Evolutionary conservation across 2,113 vertebrate species (phyloP), one percentile per base, ranked within the genome.

Genomic region (Lanius ludovicianus): DNA sequence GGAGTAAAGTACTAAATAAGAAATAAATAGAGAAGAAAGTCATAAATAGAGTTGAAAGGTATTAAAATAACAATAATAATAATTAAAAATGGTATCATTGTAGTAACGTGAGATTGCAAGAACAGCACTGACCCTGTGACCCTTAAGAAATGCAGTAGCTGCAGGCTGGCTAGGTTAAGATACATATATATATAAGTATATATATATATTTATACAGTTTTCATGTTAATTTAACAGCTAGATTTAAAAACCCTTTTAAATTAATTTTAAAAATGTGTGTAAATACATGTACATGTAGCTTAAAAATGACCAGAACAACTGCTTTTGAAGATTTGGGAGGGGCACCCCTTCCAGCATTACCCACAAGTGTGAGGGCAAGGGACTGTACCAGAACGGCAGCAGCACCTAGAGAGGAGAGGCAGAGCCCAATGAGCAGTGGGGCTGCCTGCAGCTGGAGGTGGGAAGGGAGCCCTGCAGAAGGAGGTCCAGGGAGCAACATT

Each of bases 21-120:
- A 91, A 94, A 96, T 95, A 96, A 95, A 96, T 95, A 96, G 90
- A 93, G 59, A 83, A 93, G 75, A 74, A 88, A 92, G 90, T 83
- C 82, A 95, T 96, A 96, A 96, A 93, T 92, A 94, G 90, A 77
- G 21, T n/a, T 69, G 63, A 76, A 96, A 88, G 55, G 49, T 73
- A 73, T 91, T 94, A 78, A 94, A 93, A 94, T 89, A 93, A 89
- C 68, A 75, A 89, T 30, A 79, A 84, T 74, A 55, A 84, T 75
- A 47, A 83, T 92, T 76, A 62, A 60, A 84, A 82, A 78, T 87
- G 30, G 47, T 77, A 68, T 94, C 47, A 6, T 75, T 1, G 0
- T 75, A 87, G 65, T 79, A 81, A 78, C 3, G 37, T 55, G 65
- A 87, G 52, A 81, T 63, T 94, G 93, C 73, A 67, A 63, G 81